Evolutionary conservation across 2,888 invertebrate genomes (phyloP).

Genomic region (Agonopterix arenella): DNA sequence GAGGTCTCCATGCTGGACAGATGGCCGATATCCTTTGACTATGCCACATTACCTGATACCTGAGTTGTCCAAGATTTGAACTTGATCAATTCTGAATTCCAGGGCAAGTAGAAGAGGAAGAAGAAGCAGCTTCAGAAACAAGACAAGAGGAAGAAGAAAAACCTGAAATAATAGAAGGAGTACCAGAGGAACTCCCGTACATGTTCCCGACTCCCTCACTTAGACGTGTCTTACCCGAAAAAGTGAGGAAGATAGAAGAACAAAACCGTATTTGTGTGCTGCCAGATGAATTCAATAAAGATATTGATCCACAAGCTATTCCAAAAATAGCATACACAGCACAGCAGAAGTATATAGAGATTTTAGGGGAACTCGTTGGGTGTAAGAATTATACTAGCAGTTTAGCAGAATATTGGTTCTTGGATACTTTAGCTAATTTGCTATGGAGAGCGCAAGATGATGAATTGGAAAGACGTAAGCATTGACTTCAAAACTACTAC

Average conservation of each 20-base stretch:
- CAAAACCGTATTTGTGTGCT: conserved; percentile 53
- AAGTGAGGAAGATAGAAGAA: conserved; percentile 36
- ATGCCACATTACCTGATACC: no score
- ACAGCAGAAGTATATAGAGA: conserved; percentile 53
- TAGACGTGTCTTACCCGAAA: conserved; percentile 44
- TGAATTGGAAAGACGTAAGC: conserved; percentile 42
- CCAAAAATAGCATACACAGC: conserved; percentile 49
- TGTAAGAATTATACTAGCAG: conserved; percentile 52
- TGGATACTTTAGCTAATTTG: conserved; percentile 65
- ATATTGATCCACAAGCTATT: conserved; percentile 44
- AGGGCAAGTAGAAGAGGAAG: conserved; percentile 18
- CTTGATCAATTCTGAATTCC: neutral
- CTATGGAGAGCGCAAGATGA: conserved; percentile 59
- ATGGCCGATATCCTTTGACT: no score
- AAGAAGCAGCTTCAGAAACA: conserved; percentile 19
- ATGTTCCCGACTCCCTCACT: conserved; percentile 57
- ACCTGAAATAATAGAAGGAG: conserved; percentile 15
- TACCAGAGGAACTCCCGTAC: conserved; percentile 13
- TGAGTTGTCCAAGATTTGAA: no score
- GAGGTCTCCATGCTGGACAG: no score
- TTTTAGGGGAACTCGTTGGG: conserved; percentile 51
- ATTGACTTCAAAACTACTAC: neutral
- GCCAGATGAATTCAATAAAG: conserved; percentile 43
- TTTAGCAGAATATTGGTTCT: conserved; percentile 69
- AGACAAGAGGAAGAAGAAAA: conserved; percentile 21